Conservation (phyloP, 2,888 invertebrate genomes). For the Mesorhabditis sp. region DNA sequence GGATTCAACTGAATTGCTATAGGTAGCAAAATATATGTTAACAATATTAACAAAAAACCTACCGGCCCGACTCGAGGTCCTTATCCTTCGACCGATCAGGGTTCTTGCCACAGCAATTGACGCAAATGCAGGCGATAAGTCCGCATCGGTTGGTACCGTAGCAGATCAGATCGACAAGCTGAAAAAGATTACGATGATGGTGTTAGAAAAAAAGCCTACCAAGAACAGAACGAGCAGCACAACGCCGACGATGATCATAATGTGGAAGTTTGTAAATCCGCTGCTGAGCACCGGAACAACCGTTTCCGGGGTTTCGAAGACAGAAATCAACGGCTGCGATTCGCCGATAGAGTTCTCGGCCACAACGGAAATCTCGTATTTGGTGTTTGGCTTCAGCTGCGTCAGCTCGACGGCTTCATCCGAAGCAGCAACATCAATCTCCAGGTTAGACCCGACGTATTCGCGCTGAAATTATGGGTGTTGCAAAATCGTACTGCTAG, state of each 20-base stretch:
- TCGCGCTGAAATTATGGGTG: neutral
- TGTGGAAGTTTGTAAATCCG: conserved; percentile 8
- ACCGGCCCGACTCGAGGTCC: conserved; percentile 35
- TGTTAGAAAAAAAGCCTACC: conserved; percentile 46
- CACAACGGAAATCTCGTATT: conserved; percentile 77
- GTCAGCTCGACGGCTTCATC: conserved; percentile 25
- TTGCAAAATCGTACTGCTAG: neutral
- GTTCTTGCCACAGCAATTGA: conserved; percentile 40
- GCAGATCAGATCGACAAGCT: conserved; percentile 75
- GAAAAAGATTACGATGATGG: neutral
- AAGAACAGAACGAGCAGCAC: conserved; percentile 72
- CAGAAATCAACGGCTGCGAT: conserved; percentile 74
- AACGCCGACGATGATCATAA: conserved; percentile 10
- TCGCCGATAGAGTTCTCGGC: conserved; percentile 82
- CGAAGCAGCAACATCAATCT: conserved; percentile 17
- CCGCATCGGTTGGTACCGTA: conserved; percentile 69
- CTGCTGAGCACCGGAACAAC: neutral
- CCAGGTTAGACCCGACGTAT: conserved; percentile 12
- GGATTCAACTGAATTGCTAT: neutral
- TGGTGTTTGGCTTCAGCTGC: conserved; percentile 73
- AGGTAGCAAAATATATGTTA: neutral
- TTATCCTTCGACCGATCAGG: conserved; percentile 17
- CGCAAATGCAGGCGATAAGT: conserved; percentile 58
- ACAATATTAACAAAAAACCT: neutral
- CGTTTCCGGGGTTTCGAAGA: conserved; percentile 62